phyloP scores from a whole-genome alignment of 53 echinoderm and acorn worm genomes.

The Henricia sp. region DNA sequence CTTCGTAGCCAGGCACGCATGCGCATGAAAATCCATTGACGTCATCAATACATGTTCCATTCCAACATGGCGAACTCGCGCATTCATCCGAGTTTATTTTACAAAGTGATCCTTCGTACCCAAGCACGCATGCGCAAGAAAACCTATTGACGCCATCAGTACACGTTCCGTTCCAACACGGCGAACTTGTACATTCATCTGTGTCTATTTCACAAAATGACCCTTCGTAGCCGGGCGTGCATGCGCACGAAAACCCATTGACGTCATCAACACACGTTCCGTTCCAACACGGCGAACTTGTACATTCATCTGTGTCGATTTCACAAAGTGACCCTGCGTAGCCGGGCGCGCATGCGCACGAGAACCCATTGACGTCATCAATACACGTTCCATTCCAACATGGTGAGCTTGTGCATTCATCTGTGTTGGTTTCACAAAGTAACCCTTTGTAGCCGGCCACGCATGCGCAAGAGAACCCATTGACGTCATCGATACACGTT shows the following conservation, averaged over 20 bases:
- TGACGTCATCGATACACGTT: not conserved
- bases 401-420: slow-evolving; percentile 17
- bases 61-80: slow-evolving; percentile 33
- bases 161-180: slow-evolving; percentile 19
- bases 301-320: slow-evolving; percentile 29
- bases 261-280: slow-evolving; percentile 50
- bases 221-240: slow-evolving; percentile 44
- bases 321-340: slow-evolving; percentile 27
- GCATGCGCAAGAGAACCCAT: slow-evolving; percentile 22
- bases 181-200: slow-evolving; percentile 19
- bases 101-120: slow-evolving; percentile 17
- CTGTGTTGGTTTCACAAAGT: slow-evolving; percentile 13
- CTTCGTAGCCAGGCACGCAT: slow-evolving; percentile 44
- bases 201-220: slow-evolving; percentile 20
- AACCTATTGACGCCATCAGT: not conserved
- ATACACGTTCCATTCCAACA: slow-evolving; percentile 37
- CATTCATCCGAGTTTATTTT: slow-evolving; percentile 44
- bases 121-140: not conserved
- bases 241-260: slow-evolving; percentile 59
- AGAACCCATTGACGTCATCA: not conserved
- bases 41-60: slow-evolving; percentile 45
- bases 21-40: slow-evolving; percentile 30
- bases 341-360: slow-evolving; percentile 1
- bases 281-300: slow-evolving; percentile 27
- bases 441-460: slow-evolving; percentile 8